phyloP scores from a whole-genome alignment of 2,113 vertebrate species.

The Microcebus murinus region DNA sequence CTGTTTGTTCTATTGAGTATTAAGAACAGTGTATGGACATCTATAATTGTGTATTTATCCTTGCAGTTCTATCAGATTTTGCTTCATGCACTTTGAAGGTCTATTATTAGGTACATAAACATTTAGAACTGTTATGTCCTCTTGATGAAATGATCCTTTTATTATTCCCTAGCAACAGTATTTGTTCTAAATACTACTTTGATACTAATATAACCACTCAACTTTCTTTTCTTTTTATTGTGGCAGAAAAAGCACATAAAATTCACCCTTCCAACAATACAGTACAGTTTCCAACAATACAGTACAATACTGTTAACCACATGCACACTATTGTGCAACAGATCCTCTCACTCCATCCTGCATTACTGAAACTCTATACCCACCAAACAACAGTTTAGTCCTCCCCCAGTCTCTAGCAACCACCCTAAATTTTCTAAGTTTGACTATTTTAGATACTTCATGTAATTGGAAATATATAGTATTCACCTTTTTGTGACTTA shows the following conservation, averaged over 20 bases:
- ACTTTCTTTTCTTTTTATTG: background rate
- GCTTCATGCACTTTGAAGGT: background rate
- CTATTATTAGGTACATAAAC: background rate
- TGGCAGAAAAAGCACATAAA: background rate
- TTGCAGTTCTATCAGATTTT: background rate
- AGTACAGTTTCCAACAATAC: background rate
- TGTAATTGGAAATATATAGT: background rate
- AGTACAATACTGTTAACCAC: background rate
- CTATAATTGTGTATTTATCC: background rate
- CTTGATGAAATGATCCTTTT: background rate
- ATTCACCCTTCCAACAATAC: background rate
- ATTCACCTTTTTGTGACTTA: background rate
- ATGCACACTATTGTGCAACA: background rate
- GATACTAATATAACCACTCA: background rate
- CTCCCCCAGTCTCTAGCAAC: background rate
- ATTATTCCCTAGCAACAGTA: background rate
- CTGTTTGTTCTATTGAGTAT: background rate
- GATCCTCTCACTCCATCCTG: background rate
- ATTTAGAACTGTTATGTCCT: background rate
- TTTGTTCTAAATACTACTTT: background rate
- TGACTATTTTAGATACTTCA: background rate
- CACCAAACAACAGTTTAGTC: background rate
- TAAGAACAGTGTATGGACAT: background rate
- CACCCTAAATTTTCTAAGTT: background rate
- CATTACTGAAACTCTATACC: background rate